phyloP scores from a whole-genome alignment of 1,140 invertebrate genomes.

The Drosophila fuyamai region DNA sequence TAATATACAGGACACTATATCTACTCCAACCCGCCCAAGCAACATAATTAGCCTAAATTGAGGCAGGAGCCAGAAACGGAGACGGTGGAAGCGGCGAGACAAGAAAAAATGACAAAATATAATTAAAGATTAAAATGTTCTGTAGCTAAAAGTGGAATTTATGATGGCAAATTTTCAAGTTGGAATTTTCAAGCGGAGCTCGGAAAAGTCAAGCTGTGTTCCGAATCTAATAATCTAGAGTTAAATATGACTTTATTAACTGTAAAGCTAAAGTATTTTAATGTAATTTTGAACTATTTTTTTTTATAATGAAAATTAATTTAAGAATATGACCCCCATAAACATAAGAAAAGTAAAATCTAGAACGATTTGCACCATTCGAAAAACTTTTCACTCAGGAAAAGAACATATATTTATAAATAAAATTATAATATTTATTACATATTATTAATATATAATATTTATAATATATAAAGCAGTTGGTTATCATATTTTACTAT shows the following conservation, averaged over 20 bases:
- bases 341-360: too few relatives aligned
- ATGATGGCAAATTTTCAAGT: constrained; percentile 21
- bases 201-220: not conserved
- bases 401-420: too few relatives aligned
- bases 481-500: too few relatives aligned
- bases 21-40: constrained; percentile 14
- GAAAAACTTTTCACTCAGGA: too few relatives aligned
- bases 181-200: not conserved
- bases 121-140: constrained; percentile 70
- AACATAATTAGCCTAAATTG: constrained; percentile 78
- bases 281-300: not conserved
- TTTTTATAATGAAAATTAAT: not conserved
- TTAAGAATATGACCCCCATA: too few relatives aligned
- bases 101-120: constrained; percentile 54
- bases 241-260: not conserved
- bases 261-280: too few relatives aligned
- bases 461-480: too few relatives aligned
- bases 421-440: too few relatives aligned
- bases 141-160: constrained; percentile 30
- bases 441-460: too few relatives aligned
- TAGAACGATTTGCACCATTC: too few relatives aligned
- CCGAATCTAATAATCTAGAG: not conserved
- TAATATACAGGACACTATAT: constrained; percentile 9
- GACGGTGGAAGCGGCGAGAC: not conserved
- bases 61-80: constrained; percentile 17